These are phyloP conservation scores for Serilophus lunatus DNA, from an alignment of 2,113 vertebrate species.

Conservation along the genomic window DNA sequence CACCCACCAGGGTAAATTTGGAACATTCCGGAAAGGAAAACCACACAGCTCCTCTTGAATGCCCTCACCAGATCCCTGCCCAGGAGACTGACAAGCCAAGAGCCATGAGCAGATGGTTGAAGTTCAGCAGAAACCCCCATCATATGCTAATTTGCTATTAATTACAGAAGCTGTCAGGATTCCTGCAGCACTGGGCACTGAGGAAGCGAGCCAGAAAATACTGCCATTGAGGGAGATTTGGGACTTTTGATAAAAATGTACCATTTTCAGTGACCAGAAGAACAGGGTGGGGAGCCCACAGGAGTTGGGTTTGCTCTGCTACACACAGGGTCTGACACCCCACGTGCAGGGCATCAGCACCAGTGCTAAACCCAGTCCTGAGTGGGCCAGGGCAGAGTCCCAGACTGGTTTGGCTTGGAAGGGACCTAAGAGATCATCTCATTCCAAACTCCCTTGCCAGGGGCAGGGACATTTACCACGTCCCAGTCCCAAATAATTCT, in stretches of 20 bases:
- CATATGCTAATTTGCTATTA: constrained; percentile 53
- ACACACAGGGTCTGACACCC: not conserved
- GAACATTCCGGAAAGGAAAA: not conserved
- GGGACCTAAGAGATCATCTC: not conserved
- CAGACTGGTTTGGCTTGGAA: not conserved
- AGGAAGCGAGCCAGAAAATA: not conserved
- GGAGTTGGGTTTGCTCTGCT: not conserved
- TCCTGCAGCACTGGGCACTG: not conserved
- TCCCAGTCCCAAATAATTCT: not conserved
- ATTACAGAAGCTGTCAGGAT: constrained; percentile 38
- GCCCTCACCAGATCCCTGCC: not conserved
- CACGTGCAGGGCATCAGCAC: not conserved
- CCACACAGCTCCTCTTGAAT: not conserved
- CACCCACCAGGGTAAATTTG: not conserved
- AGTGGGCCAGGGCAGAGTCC: not conserved
- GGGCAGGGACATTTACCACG: not conserved
- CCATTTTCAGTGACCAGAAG: not conserved
- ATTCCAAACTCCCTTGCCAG: not conserved
- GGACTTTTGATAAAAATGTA: not conserved
- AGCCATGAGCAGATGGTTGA: not conserved
- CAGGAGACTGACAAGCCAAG: not conserved
- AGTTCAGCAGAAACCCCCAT: not conserved
- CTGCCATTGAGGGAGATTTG: not conserved
- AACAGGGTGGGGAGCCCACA: not conserved
- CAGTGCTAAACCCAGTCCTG: not conserved